A percentile compares a stretch with the other conserved stretches of the same genome.
These are phyloP conservation scores for Amphipyra tragopoginis DNA, from an alignment of 2,888 invertebrate genomes.

Conservation along the genomic window DNA sequence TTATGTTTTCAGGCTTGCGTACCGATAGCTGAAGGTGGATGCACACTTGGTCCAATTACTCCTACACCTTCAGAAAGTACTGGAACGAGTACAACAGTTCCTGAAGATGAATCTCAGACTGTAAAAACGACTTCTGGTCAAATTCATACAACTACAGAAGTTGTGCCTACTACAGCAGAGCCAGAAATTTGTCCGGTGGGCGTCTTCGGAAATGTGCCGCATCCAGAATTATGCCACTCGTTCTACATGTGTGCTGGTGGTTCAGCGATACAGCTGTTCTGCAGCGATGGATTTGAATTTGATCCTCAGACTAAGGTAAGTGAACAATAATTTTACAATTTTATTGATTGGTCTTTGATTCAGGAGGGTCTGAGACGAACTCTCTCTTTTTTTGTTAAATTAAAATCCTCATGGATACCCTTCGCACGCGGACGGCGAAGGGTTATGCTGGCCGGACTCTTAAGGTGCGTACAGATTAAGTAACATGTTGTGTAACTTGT, in stretches of 20 bases:
- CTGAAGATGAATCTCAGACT: not conserved
- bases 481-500: no score
- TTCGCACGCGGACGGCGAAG: no score
- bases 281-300: constrained; percentile 64
- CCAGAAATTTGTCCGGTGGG: constrained; percentile 10
- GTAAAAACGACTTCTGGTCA: not conserved
- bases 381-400: no score
- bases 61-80: constrained; percentile 3
- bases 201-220: constrained; percentile 27
- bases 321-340: no score
- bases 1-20: constrained; percentile 28
- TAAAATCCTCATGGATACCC: no score
- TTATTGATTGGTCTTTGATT: no score
- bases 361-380: no score
- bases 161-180: not conserved
- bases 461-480: no score
- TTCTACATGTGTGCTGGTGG: constrained; percentile 63
- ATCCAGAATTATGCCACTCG: constrained; percentile 29
- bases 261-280: constrained; percentile 51
- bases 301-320: constrained; percentile 56
- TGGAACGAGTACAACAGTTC: not conserved
- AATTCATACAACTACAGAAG: constrained; percentile 9
- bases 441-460: no score
- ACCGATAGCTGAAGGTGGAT: constrained; percentile 32
- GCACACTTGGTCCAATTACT: constrained; percentile 15